Base-by-base conservation (phyloP, 2,113 vertebrate genomes). In the Carassius carassius region DNA sequence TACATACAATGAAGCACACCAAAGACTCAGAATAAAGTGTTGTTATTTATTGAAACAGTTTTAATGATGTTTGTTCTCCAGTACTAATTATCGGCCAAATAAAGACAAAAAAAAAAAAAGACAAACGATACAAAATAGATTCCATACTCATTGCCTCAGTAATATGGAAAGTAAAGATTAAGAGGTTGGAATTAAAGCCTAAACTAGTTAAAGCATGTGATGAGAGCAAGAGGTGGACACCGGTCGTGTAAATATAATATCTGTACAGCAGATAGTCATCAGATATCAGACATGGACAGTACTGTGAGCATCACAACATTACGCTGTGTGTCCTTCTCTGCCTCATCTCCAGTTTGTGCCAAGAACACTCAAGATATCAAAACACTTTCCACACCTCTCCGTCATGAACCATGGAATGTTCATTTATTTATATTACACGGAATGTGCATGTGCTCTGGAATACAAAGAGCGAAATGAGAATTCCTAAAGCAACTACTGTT, bases 51-150 rank as follows among this genome's bases (percentile, higher is more conserved):
- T 94, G 91, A 92, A 92, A 93, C 89, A 62, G 89, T 90, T 92
- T 93, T 93, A 92, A 92, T 94, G 89, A 91, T 72, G 87, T 90
- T 85, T 77, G 37, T 92, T 78, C 78, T 86, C 91, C 91, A 91
- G 86, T 86, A 92, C 87, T 91, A 84, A 90, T 91, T 91, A 84
- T 92, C 88, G 83, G 92, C 89, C 90, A 86, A 90, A 88, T n/a
- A 85, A 83, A n/a, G n/a, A 77, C 89, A 90, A 90, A 89, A 29
- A n/a, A 90, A 90, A 89, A 29, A n/a, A 85, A 83, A n/a, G n/a
- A 77, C 89, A 90, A 90, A 89, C 21, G 41, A 81, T 77, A 56
- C 60, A 85, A 87, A 79, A 70, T 4, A 84, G 76, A 80, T 32
- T 47, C 44, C 21, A 89, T 78, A 47, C 63, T 0, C 60, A 85